Evolutionary conservation across 2,888 invertebrate species (phyloP).

Genomic region (Acleris holmiana): DNA sequence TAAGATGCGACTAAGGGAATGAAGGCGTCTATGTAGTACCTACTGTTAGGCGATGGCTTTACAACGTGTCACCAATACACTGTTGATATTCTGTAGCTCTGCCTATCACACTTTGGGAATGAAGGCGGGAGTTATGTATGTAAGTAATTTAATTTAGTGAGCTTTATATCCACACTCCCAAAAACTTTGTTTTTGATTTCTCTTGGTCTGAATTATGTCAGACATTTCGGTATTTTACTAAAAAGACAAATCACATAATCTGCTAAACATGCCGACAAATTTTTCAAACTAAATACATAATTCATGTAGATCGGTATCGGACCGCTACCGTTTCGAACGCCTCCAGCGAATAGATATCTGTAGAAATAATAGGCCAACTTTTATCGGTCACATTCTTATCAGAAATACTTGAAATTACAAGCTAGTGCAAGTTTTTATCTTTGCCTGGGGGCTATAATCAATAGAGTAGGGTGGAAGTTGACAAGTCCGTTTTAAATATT

Average conservation of each 20-base stretch:
- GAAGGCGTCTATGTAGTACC: too few species aligned
- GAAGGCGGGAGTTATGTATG: too few species aligned
- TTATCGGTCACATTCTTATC: slow-evolving; percentile 55
- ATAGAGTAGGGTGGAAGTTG: slow-evolving; percentile 47
- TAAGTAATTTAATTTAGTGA: too few species aligned
- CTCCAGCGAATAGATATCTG: slow-evolving; percentile 48
- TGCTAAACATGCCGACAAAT: slow-evolving; percentile 41
- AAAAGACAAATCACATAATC: neutral
- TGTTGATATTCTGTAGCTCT: too few species aligned
- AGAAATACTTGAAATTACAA: slow-evolving; percentile 34
- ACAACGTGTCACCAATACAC: too few species aligned
- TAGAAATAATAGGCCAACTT: slow-evolving; percentile 75
- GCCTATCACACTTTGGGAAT: too few species aligned
- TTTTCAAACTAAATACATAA: slow-evolving; percentile 74
- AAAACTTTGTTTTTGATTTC: too few species aligned
- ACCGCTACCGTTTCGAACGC: slow-evolving; percentile 49
- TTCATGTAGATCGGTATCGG: slow-evolving; percentile 61
- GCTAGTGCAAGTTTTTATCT: slow-evolving; percentile 70
- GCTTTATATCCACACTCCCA: too few species aligned
- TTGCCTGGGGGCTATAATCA: slow-evolving; percentile 61
- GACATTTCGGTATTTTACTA: neutral
- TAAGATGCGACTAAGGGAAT: too few species aligned
- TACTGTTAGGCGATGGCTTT: too few species aligned
- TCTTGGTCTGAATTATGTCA: neutral
- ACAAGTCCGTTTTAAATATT: slow-evolving; percentile 1